phyloP scores from a whole-genome alignment of 2,888 invertebrate species.

The Calameuta pallipes region DNA sequence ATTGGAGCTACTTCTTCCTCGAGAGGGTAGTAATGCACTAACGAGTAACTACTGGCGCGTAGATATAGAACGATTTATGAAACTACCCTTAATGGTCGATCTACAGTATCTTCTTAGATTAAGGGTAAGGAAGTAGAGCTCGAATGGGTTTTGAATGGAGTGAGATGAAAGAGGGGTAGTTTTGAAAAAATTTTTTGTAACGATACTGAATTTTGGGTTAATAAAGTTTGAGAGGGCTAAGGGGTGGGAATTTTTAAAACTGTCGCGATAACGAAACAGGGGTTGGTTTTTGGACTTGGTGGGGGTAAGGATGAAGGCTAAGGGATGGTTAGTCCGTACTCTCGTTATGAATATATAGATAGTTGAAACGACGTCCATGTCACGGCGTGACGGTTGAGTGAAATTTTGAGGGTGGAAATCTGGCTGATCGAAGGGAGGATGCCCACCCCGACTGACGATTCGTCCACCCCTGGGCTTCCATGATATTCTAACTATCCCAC shows the following conservation, averaged over 20 bases:
- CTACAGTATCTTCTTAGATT: background rate
- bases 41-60: constrained; percentile 33
- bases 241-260: background rate
- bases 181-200: background rate
- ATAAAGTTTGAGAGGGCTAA: background rate
- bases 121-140: background rate
- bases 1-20: constrained; percentile 52
- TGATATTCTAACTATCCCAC: constrained; percentile 60
- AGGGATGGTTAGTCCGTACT: background rate
- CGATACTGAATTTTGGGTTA: background rate
- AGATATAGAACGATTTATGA: constrained; percentile 39
- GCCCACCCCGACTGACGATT: constrained; percentile 25
- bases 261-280: background rate
- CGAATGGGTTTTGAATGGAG: background rate
- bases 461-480: constrained; percentile 28
- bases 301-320: background rate
- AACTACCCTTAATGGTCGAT: background rate
- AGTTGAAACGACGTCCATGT: constrained; percentile 2
- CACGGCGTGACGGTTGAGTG: constrained; percentile 24
- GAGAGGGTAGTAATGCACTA: constrained; percentile 51
- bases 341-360: background rate
- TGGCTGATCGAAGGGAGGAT: constrained; percentile 8
- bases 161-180: background rate
- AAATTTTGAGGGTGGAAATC: constrained; percentile 37
- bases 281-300: background rate